Evolutionary conservation across 2,888 invertebrate species (phyloP).

Genomic region (Clistopyga incitator): DNA sequence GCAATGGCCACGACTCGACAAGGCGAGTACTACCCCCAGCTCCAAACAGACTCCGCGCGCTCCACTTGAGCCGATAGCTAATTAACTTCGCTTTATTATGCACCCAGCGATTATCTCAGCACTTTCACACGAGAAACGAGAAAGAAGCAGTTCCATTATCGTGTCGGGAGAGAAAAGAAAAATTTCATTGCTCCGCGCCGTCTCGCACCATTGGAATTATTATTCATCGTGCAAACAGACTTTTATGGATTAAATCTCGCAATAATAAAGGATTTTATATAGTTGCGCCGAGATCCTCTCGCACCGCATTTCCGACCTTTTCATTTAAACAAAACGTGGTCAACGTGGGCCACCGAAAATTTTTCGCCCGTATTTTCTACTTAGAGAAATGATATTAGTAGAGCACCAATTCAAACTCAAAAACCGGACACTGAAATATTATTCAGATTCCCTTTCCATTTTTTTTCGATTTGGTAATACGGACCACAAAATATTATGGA

Average conservation of each 20-base stretch:
- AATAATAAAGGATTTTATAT: no score
- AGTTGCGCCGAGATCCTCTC: no score
- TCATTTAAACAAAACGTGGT: no score
- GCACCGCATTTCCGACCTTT: no score
- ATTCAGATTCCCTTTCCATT: no score
- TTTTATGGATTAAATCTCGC: neutral
- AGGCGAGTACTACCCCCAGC: neutral
- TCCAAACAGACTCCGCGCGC: conserved; percentile 24
- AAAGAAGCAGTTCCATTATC: conserved; percentile 27
- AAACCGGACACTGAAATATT: no score
- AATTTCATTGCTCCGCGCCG: neutral
- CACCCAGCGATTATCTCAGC: conserved; percentile 38
- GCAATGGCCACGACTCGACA: conserved; percentile 1
- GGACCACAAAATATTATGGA: no score
- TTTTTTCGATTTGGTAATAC: no score
- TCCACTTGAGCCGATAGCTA: conserved; percentile 32
- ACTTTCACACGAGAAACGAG: conserved; percentile 22
- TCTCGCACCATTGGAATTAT: neutral
- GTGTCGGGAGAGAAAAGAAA: conserved; percentile 5
- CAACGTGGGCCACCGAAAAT: no score
- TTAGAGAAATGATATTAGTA: no score
- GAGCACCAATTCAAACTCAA: no score
- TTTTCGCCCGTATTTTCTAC: no score
- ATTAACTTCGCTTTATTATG: conserved; percentile 48
- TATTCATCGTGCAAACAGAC: neutral